Conservation (phyloP, 2,888 invertebrate genomes). For the Fragum fragum region DNA sequence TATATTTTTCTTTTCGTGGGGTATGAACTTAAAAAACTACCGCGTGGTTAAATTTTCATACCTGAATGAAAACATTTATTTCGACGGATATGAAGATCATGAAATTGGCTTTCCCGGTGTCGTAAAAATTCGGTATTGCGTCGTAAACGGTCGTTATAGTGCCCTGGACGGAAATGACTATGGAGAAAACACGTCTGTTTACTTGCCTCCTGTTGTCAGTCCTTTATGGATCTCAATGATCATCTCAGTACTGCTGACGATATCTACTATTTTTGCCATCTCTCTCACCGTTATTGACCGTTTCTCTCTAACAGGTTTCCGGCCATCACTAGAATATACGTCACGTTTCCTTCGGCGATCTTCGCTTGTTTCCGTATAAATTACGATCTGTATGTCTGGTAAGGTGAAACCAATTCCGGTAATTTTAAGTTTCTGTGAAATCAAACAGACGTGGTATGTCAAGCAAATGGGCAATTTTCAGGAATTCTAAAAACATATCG, state of each 20-base stretch:
- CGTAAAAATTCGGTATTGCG: too few species aligned
- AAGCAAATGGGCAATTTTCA: too few species aligned
- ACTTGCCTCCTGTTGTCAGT: conserved; percentile 7
- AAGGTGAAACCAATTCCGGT: neutral
- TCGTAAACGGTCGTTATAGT: too few species aligned
- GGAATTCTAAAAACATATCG: too few species aligned
- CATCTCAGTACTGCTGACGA: neutral
- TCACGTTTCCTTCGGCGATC: neutral
- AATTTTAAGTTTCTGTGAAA: neutral
- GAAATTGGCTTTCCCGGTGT: too few species aligned
- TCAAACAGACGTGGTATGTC: neutral
- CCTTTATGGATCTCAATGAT: neutral
- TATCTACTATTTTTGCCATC: conserved; percentile 1
- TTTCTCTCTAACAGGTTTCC: neutral
- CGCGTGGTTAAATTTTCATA: too few species aligned
- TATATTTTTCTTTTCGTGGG: too few species aligned
- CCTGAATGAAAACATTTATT: too few species aligned
- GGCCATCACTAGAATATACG: neutral
- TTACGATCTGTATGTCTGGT: conserved; percentile 4
- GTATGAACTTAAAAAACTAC: too few species aligned
- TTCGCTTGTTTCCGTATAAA: neutral
- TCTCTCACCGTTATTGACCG: neutral
- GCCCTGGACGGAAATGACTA: too few species aligned
- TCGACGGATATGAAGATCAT: too few species aligned
- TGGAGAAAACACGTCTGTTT: too few species aligned